A percentile compares a stretch with the other conserved stretches of the same genome.
These are phyloP conservation scores for Bufotes viridis DNA, from an alignment of 2,797 vertebrate species.

Conservation along the genomic window DNA sequence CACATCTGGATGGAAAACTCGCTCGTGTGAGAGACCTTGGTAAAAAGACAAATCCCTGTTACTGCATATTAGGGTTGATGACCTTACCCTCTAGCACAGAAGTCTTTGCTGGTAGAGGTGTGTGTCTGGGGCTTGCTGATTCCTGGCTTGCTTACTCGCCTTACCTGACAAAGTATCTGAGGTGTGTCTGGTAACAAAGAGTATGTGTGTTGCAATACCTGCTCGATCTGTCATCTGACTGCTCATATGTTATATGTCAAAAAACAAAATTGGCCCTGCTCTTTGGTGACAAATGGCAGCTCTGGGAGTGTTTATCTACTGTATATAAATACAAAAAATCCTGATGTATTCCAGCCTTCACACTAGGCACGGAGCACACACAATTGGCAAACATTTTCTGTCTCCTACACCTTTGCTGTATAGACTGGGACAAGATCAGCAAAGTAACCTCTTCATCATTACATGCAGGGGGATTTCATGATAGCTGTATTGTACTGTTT, in stretches of 20 bases:
- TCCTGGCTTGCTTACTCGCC: background rate
- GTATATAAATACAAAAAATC: background rate
- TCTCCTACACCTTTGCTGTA: background rate
- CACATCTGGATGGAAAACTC: too few species aligned
- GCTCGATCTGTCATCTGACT: background rate
- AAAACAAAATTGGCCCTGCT: background rate
- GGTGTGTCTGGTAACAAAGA: conserved; percentile 17
- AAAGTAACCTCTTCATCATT: background rate
- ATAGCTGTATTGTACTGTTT: background rate
- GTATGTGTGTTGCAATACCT: background rate
- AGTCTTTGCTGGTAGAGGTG: too few species aligned
- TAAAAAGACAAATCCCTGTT: too few species aligned
- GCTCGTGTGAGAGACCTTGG: too few species aligned
- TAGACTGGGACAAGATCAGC: background rate
- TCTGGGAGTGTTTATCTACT: background rate
- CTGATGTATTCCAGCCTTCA: background rate
- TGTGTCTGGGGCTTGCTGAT: too few species aligned
- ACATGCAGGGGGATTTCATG: background rate
- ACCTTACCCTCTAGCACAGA: too few species aligned
- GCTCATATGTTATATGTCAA: background rate
- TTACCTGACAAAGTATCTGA: background rate
- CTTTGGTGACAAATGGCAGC: background rate
- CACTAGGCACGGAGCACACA: background rate
- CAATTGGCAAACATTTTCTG: background rate
- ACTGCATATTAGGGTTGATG: too few species aligned